These are phyloP conservation scores for Linyphia triangularis DNA, from an alignment of 2,888 invertebrate species.

Conservation along the genomic window DNA sequence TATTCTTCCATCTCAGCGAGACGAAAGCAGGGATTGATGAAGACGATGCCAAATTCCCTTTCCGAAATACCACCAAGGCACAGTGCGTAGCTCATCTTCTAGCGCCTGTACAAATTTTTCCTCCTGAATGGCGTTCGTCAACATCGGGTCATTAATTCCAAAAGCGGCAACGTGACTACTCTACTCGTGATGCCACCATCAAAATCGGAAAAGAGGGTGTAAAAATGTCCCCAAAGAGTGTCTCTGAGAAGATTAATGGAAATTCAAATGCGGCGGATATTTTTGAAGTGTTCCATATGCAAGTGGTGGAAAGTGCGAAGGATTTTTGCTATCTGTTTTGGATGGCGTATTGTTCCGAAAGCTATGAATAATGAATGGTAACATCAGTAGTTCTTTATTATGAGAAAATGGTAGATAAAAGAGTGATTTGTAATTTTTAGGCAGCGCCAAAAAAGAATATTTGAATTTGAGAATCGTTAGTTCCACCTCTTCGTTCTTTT, in stretches of 20 bases:
- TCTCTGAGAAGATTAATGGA: constrained; percentile 36
- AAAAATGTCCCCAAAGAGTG: constrained; percentile 26
- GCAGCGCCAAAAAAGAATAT: background rate
- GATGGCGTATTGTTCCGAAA: constrained; percentile 22
- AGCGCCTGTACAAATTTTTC: background rate
- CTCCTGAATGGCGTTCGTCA: constrained; percentile 43
- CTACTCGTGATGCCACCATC: constrained; percentile 30
- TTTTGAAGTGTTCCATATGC: constrained; percentile 12
- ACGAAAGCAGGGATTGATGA: constrained; percentile 20
- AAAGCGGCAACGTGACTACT: constrained; percentile 44
- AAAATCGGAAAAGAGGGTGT: constrained; percentile 11
- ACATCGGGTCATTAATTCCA: constrained; percentile 49
- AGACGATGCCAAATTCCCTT: constrained; percentile 3
- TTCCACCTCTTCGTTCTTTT: background rate
- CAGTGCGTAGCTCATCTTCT: background rate
- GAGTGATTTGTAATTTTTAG: background rate
- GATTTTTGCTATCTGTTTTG: background rate
- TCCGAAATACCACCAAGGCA: constrained; percentile 1
- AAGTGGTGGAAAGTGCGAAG: background rate
- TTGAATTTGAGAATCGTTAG: background rate
- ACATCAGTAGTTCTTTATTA: background rate
- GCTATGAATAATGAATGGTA: constrained; percentile 32
- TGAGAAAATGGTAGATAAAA: background rate
- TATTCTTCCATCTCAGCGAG: background rate
- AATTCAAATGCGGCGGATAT: constrained; percentile 13